Conservation (phyloP, 2,888 invertebrate genomes). For the Eilema sororculum region DNA sequence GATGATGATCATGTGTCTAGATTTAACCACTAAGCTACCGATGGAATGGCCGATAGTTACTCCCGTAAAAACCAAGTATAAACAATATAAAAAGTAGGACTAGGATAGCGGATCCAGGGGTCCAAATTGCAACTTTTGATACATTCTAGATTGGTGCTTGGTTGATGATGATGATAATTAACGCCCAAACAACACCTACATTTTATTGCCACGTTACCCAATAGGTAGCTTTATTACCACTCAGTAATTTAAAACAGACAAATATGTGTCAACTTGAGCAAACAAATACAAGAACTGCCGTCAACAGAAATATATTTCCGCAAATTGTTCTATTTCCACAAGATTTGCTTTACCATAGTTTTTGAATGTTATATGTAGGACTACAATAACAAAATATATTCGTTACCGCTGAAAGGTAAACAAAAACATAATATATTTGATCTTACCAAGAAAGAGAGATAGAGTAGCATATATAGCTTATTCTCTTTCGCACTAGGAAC, state of each 20-base stretch:
- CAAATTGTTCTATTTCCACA: background rate
- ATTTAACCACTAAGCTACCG: too few relatives aligned
- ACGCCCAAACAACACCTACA: background rate
- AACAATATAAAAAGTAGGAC: background rate
- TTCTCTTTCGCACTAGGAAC: background rate
- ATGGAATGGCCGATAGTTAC: background rate
- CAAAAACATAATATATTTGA: background rate
- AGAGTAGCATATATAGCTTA: too few relatives aligned
- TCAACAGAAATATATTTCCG: background rate
- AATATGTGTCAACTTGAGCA: conserved; percentile 1
- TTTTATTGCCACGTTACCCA: background rate
- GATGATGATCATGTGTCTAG: too few relatives aligned
- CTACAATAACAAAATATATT: background rate
- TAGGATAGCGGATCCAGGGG: background rate
- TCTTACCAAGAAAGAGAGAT: background rate
- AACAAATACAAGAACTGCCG: background rate
- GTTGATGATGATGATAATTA: background rate
- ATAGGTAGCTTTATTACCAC: background rate
- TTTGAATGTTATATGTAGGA: background rate
- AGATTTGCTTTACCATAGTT: background rate
- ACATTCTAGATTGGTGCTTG: background rate
- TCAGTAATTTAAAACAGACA: background rate
- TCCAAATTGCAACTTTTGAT: background rate
- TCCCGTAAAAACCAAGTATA: background rate
- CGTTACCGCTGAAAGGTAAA: background rate